Base-by-base conservation (phyloP, 2,113 vertebrate genomes). In the Ursus arctos region DNA sequence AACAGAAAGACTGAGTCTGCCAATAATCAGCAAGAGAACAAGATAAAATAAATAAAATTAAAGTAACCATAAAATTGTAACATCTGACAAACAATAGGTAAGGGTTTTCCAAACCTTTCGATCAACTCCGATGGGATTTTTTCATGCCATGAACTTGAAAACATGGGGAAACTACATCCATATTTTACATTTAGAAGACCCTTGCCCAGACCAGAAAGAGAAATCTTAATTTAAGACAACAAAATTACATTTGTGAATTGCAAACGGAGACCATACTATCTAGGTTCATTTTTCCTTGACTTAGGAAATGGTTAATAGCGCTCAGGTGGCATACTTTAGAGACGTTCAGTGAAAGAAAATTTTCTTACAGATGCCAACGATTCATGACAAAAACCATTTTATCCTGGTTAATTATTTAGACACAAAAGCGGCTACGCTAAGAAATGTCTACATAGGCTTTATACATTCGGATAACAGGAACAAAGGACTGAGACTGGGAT, bases 1-100 rank as follows among this genome's bases (percentile, higher is more conserved):
- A 99, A 99, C 98, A 99, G 98, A 99, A 99, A 99, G 99, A 99
- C 98, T 99, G 99, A 97, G 99, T 99, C 99, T 99, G 99, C 98
- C 99, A 99, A 98, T 98, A 97, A 97, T 93, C 98, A 98, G 98
- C 98, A 98, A 98, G 98, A 99, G 99, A 99, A 98, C 74, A 99
- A 99, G 96, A 99, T 89, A 98, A 97, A 98, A 33, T 31, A 57
- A 74, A 63, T 31, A 71, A 47, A 72, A 40, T 7, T 14, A 86
- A 95, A 96, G 57, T 31, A 92, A 94, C 80, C 92, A 6, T 16
- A 71, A 24, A 12, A 47, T 3, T 67, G 91, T 43, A 80, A 72
- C 33, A 12, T 15, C 89, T 79, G 88, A 93, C 83, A 63, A 74
- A 79, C 9, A 82, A 86, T 16, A 49, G 84, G 51, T 26, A 36